A percentile compares a stretch with the other conserved stretches of the same genome.
These are phyloP conservation scores for Halictus ligatus DNA, from an alignment of 2,888 invertebrate species.

Conservation along the genomic window DNA sequence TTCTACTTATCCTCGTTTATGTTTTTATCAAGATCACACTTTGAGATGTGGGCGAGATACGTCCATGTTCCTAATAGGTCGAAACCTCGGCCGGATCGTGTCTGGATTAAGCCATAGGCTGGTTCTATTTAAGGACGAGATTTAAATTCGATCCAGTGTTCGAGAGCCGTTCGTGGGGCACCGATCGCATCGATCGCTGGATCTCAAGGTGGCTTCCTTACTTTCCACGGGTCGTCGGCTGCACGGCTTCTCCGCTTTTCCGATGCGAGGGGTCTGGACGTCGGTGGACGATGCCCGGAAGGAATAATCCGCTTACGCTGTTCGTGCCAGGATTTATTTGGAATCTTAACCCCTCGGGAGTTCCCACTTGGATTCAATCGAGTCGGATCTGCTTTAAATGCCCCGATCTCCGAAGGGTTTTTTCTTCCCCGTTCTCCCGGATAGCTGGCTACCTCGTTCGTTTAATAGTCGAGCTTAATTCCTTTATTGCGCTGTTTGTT, in stretches of 20 bases:
- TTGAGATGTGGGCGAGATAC: not conserved
- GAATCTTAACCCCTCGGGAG: conserved; percentile 55
- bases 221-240: conserved; percentile 29
- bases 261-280: conserved; percentile 29
- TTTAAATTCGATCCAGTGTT: not conserved
- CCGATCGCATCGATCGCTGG: conserved; percentile 43
- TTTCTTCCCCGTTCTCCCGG: not conserved
- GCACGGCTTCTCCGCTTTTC: conserved; percentile 54
- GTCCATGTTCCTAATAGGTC: not conserved
- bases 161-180: not conserved
- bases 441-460: conserved; percentile 12
- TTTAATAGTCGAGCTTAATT: conserved; percentile 47
- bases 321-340: conserved; percentile 58
- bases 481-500: conserved; percentile 50
- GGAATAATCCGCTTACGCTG: conserved; percentile 59
- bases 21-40: too few relatives aligned
- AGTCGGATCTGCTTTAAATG: conserved; percentile 50
- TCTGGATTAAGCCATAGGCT: not conserved
- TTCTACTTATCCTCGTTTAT: too few relatives aligned
- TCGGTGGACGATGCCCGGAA: conserved; percentile 29
- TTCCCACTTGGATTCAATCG: conserved; percentile 34
- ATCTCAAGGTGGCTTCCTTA: conserved; percentile 48
- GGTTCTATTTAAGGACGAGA: not conserved
- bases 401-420: conserved; percentile 23
- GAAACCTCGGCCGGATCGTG: not conserved